These are phyloP conservation scores for Eubasilissa splendida DNA, from an alignment of 2,888 invertebrate genomes.

Conservation along the genomic window DNA sequence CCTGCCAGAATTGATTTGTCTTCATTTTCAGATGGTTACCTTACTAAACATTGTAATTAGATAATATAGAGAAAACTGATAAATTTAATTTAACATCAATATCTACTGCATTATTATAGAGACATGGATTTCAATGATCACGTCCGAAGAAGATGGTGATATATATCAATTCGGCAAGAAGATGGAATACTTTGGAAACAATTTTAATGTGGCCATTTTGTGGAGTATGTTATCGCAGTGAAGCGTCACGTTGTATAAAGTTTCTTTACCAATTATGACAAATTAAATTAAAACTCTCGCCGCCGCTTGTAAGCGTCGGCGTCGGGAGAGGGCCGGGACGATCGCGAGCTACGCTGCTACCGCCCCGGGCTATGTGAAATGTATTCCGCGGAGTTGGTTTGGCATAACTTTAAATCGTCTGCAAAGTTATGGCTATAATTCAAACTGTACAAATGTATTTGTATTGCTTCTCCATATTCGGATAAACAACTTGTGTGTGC, in stretches of 20 bases:
- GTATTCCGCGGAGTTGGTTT: conserved; percentile 32
- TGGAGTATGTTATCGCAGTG: conserved; percentile 28
- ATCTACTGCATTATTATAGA: too few relatives aligned
- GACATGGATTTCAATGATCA: too few relatives aligned
- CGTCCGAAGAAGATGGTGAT: neutral
- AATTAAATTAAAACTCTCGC: conserved; percentile 49
- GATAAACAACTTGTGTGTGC: conserved; percentile 18
- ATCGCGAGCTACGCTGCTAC: neutral
- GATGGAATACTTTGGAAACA: conserved; percentile 26
- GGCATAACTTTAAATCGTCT: conserved; percentile 57
- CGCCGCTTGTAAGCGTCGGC: conserved; percentile 11
- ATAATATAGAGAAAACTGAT: too few relatives aligned
- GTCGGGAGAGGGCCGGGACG: neutral
- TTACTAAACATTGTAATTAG: too few relatives aligned
- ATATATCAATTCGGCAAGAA: neutral
- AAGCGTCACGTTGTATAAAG: conserved; percentile 24
- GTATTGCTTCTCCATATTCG: conserved; percentile 43
- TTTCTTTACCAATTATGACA: conserved; percentile 45
- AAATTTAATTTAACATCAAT: too few relatives aligned
- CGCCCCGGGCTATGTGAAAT: conserved; percentile 41
- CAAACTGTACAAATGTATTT: conserved; percentile 55
- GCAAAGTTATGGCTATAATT: conserved; percentile 56
- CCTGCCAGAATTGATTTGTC: too few relatives aligned
- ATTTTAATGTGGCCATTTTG: conserved; percentile 38
- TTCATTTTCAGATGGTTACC: too few relatives aligned